Conservation (phyloP, 1,140 invertebrate species). For the Halictus rubicundus region DNA sequence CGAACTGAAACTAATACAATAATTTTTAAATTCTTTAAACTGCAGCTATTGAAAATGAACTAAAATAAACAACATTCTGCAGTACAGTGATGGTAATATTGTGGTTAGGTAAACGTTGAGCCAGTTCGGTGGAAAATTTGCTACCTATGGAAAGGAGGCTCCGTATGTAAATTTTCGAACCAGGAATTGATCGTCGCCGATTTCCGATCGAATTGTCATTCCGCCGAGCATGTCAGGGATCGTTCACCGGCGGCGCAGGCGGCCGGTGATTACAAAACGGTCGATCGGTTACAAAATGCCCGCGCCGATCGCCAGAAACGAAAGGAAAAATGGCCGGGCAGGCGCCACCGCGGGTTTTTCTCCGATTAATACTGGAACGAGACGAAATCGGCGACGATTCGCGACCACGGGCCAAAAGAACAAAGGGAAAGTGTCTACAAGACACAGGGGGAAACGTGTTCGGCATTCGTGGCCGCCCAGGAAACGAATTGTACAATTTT, state of each 20-base stretch:
- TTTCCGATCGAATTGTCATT: constrained; percentile 70
- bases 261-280: constrained; percentile 48
- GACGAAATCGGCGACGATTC: constrained; percentile 23
- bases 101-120: too few relatives aligned
- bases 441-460: constrained; percentile 58
- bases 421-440: constrained; percentile 60
- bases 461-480: constrained; percentile 49
- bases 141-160: not conserved
- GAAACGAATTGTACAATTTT: constrained; percentile 49
- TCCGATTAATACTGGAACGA: constrained; percentile 43
- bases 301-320: constrained; percentile 39
- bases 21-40: too few relatives aligned
- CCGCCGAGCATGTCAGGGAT: constrained; percentile 30
- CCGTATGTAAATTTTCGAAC: constrained; percentile 20
- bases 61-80: too few relatives aligned
- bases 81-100: too few relatives aligned
- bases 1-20: too few relatives aligned
- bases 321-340: constrained; percentile 50
- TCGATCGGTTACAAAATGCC: constrained; percentile 53
- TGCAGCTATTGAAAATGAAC: too few relatives aligned
- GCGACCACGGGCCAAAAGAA: constrained; percentile 58
- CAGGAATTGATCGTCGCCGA: constrained; percentile 17
- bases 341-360: constrained; percentile 43
- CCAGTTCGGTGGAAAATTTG: not conserved
- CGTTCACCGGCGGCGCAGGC: constrained; percentile 1